Evolutionary conservation across 2,888 invertebrate species (phyloP).

Genomic region (Hofmannophila pseudospretella): DNA sequence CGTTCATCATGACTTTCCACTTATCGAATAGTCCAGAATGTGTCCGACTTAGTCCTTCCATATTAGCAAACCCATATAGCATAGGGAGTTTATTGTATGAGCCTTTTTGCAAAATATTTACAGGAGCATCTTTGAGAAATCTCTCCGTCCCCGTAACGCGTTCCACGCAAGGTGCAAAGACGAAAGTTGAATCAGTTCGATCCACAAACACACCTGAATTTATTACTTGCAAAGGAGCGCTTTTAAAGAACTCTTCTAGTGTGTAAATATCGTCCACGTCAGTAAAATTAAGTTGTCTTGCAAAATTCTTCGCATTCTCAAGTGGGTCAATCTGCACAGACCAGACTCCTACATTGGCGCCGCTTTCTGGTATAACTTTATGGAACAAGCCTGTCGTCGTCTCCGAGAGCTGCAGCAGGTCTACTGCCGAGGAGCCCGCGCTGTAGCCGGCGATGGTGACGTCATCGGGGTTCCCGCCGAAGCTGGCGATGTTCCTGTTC

Average conservation of each 20-base stretch:
- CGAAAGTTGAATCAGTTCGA: constrained; percentile 21
- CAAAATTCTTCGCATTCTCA: constrained; percentile 29
- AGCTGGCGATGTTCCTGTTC: constrained; percentile 36
- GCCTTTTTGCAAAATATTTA: constrained; percentile 29
- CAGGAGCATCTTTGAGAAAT: constrained; percentile 36
- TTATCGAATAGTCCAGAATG: constrained; percentile 20
- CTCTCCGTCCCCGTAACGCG: constrained; percentile 18
- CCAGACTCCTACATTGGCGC: constrained; percentile 29
- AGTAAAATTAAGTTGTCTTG: constrained; percentile 23
- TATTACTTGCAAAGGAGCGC: constrained; percentile 25
- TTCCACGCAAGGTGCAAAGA: constrained; percentile 17
- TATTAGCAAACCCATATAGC: constrained; percentile 40
- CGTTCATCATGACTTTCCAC: constrained; percentile 39
- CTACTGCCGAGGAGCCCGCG: constrained; percentile 35
- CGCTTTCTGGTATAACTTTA: constrained; percentile 43
- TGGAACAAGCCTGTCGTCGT: constrained; percentile 32
- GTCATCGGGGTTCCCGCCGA: constrained; percentile 44
- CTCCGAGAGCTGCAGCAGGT: constrained; percentile 35
- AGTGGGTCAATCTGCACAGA: constrained; percentile 34
- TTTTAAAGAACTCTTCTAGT: constrained; percentile 40
- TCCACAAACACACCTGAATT: constrained; percentile 17
- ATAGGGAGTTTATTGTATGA: constrained; percentile 33
- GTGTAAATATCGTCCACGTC: constrained; percentile 29
- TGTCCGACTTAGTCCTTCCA: constrained; percentile 38
- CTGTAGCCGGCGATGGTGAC: constrained; percentile 39